phyloP scores from a whole-genome alignment of 2,888 invertebrate genomes.

The Formica aserva region DNA sequence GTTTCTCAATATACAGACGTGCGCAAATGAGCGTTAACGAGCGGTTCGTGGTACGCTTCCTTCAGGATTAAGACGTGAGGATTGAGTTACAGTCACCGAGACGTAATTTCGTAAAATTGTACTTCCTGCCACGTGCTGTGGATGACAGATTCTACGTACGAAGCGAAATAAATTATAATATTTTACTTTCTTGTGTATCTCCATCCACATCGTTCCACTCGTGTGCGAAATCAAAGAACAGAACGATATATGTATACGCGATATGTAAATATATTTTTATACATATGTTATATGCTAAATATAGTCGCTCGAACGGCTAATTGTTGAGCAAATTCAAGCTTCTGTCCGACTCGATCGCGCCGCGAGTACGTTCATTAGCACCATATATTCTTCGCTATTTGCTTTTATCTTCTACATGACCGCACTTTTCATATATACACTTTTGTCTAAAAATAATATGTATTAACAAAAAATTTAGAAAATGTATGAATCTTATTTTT shows the following conservation, averaged over 20 bases:
- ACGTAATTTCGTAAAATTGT: slow-evolving; percentile 35
- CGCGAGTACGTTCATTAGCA: slow-evolving; percentile 66
- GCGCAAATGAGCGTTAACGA: not conserved
- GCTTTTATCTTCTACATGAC: not conserved
- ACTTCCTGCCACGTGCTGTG: slow-evolving; percentile 26
- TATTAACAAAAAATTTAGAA: slow-evolving; percentile 2
- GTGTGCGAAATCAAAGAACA: slow-evolving; percentile 25
- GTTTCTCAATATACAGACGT: not conserved
- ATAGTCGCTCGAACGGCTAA: slow-evolving; percentile 69
- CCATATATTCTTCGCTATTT: slow-evolving; percentile 14
- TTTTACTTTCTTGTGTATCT: not conserved
- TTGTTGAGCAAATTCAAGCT: slow-evolving; percentile 76
- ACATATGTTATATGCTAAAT: slow-evolving; percentile 57
- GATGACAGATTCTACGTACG: not conserved
- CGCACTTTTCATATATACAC: not conserved
- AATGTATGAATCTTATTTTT: not conserved
- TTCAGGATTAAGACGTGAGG: not conserved
- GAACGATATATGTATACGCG: slow-evolving; percentile 8
- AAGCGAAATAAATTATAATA: not conserved
- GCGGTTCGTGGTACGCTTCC: not conserved
- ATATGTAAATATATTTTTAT: slow-evolving; percentile 31
- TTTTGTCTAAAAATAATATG: not conserved
- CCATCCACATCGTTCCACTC: not conserved
- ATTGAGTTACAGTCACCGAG: slow-evolving; percentile 13
- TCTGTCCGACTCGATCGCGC: slow-evolving; percentile 31